Evolutionary conservation across 2,888 invertebrate species (phyloP).

Genomic region (Clostera curtula): DNA sequence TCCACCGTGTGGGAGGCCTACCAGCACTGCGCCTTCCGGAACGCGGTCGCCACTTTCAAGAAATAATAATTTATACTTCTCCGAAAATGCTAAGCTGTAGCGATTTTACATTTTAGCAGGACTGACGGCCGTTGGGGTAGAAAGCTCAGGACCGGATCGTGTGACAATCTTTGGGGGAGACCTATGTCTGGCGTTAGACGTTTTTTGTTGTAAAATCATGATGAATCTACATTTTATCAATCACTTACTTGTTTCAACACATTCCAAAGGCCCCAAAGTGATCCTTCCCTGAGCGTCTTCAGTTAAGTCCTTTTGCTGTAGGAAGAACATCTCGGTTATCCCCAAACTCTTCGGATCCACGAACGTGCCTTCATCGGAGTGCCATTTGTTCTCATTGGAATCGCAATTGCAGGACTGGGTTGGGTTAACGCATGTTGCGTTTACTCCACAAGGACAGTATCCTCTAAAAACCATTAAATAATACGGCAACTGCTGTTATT

Average conservation of each 20-base stretch:
- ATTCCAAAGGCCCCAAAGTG: conserved; percentile 92
- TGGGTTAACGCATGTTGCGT: conserved; percentile 87
- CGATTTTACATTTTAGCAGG: too few species aligned
- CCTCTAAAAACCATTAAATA: conserved; percentile 64
- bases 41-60: too few species aligned
- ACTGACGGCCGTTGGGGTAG: too few species aligned
- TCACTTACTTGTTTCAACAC: conserved; percentile 93
- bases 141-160: too few species aligned
- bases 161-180: too few species aligned
- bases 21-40: too few species aligned
- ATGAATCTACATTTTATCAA: background rate
- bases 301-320: conserved; percentile 88
- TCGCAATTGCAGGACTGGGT: conserved; percentile 94
- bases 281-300: conserved; percentile 90
- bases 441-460: conserved; percentile 84
- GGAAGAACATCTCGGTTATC: conserved; percentile 91
- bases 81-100: too few species aligned
- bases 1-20: too few species aligned
- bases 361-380: conserved; percentile 91
- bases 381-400: conserved; percentile 89
- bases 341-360: conserved; percentile 87
- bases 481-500: background rate
- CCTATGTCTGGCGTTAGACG: too few species aligned
- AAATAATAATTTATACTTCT: too few species aligned
- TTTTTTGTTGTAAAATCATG: too few species aligned